phyloP scores from a whole-genome alignment of 2,888 invertebrate species.

The Dascillus cervinus region DNA sequence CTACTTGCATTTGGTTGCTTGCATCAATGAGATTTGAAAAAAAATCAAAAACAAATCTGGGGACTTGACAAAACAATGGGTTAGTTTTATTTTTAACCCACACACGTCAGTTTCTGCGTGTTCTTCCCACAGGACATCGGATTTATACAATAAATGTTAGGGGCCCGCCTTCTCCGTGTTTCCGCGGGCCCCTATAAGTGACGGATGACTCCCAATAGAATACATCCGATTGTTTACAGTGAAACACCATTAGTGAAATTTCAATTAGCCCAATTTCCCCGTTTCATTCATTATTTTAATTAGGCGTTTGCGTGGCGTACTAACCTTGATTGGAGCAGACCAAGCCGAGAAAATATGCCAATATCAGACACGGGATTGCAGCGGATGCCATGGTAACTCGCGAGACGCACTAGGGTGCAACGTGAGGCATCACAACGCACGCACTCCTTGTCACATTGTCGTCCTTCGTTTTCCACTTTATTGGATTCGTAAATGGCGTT shows the following conservation, averaged over 20 bases:
- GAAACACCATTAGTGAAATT: constrained; percentile 44
- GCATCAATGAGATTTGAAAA: too few species aligned
- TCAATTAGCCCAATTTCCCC: constrained; percentile 37
- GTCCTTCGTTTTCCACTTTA: too few species aligned
- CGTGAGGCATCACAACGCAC: constrained; percentile 25
- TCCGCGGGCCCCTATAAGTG: constrained; percentile 35
- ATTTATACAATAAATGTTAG: constrained; percentile 27
- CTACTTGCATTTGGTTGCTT: too few species aligned
- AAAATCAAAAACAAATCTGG: too few species aligned
- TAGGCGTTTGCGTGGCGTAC: too few species aligned
- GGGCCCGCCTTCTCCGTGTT: constrained; percentile 33
- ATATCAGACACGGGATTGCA: constrained; percentile 27
- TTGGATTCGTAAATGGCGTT: too few species aligned
- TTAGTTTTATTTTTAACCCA: too few species aligned
- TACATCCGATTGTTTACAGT: constrained; percentile 37
- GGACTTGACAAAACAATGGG: too few species aligned
- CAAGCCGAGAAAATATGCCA: constrained; percentile 29
- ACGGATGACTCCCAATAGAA: constrained; percentile 39
- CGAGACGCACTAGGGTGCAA: constrained; percentile 25
- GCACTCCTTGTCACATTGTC: constrained; percentile 21
- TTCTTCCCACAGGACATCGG: constrained; percentile 23
- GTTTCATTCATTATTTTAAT: too few species aligned
- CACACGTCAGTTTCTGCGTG: constrained; percentile 17
- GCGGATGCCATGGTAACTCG: constrained; percentile 29
- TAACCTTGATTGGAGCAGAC: constrained; percentile 30